Evolutionary conservation across 2,113 vertebrate genomes (phyloP).

Genomic region (Oreochromis spilurus): DNA sequence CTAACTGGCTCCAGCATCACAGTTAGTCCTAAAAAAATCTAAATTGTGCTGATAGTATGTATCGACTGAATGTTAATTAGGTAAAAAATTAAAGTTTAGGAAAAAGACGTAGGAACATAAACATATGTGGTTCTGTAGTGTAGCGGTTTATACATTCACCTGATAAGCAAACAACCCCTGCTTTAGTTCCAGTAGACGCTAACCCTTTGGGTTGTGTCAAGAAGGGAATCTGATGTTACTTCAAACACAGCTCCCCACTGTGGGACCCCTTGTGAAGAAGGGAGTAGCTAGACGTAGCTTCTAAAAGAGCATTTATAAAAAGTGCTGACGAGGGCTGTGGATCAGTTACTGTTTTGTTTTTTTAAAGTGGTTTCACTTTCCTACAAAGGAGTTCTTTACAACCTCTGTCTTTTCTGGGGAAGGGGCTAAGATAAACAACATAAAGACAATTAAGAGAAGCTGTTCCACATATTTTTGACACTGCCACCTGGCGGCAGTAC

Average conservation of each 20-base stretch:
- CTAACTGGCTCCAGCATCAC: not conserved
- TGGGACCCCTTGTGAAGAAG: not conserved
- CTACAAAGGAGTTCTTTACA: not conserved
- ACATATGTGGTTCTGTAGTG: not conserved
- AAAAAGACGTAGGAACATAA: not conserved
- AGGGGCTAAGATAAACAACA: not conserved
- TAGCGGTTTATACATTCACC: not conserved
- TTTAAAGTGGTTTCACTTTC: not conserved
- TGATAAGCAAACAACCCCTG: not conserved
- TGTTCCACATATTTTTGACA: not conserved
- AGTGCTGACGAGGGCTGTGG: not conserved
- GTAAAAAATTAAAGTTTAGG: not conserved
- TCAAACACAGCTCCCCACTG: not conserved
- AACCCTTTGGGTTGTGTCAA: not conserved
- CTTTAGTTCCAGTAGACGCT: not conserved
- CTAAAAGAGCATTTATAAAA: not conserved
- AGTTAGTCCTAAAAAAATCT: not conserved
- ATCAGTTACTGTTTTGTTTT: not conserved
- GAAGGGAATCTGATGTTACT: not conserved
- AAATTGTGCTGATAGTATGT: not conserved
- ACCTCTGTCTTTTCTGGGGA: not conserved
- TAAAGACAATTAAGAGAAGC: not conserved
- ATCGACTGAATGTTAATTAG: not conserved
- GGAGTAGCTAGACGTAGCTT: not conserved
- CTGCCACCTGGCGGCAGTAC: not conserved